These are phyloP conservation scores for Limonius californicus DNA, from an alignment of 1,140 invertebrate genomes.

Conservation along the genomic window DNA sequence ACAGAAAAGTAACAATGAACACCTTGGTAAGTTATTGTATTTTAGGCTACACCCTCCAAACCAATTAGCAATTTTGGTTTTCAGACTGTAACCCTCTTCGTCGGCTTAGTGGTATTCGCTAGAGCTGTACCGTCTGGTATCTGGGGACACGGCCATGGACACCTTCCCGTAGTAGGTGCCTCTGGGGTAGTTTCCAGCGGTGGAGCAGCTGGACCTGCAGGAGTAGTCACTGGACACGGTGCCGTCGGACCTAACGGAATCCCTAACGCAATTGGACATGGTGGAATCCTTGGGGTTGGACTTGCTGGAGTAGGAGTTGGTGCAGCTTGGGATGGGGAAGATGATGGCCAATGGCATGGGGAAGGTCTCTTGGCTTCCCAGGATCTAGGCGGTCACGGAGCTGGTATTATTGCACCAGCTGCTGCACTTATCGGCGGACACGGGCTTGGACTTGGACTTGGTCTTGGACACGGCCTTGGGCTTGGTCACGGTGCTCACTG, in stretches of 20 bases:
- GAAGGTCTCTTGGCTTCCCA: slow-evolving; percentile 14
- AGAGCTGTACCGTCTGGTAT: slow-evolving; percentile 27
- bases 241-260: not conserved
- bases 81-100: slow-evolving; percentile 22
- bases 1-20: slow-evolving; percentile 20
- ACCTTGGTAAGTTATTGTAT: slow-evolving; percentile 27
- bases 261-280: not conserved
- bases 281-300: not conserved
- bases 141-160: slow-evolving; percentile 17
- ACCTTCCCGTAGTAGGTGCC: slow-evolving; percentile 14
- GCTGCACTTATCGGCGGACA: not conserved
- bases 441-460: not conserved
- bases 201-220: slow-evolving; percentile 11
- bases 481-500: too few species aligned
- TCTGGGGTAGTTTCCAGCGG: slow-evolving; percentile 11
- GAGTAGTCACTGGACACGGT: slow-evolving; percentile 17
- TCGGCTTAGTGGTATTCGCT: slow-evolving; percentile 24
- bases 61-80: too few species aligned
- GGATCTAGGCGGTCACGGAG: not conserved
- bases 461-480: too few species aligned
- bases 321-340: not conserved
- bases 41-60: too few species aligned
- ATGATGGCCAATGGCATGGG: not conserved
- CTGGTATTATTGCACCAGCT: not conserved
- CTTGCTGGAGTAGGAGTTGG: not conserved